Evolutionary conservation across 2,113 vertebrate species (phyloP).

Genomic region (Dissostichus mawsoni): DNA sequence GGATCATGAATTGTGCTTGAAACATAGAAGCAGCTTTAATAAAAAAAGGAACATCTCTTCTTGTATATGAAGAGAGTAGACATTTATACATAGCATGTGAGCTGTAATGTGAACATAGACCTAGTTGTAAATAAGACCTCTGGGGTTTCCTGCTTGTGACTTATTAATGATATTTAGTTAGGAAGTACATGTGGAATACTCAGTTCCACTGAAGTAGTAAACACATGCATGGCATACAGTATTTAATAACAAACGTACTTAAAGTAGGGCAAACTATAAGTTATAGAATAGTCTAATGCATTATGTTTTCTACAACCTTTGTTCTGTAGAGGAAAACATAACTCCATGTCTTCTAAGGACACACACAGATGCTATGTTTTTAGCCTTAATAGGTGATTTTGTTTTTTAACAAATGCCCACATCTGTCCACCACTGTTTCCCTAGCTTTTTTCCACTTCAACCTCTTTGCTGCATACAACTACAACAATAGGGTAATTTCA

Average conservation of each 20-base stretch:
- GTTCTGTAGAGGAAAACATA: neutral
- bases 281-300: neutral
- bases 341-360: neutral
- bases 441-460: neutral
- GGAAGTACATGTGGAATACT: constrained; percentile 5
- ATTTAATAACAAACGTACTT: neutral
- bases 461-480: constrained; percentile 24
- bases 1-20: neutral
- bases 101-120: neutral
- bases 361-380: neutral
- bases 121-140: neutral
- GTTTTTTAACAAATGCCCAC: neutral
- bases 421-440: neutral
- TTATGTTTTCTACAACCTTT: neutral
- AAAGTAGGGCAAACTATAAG: constrained; percentile 23
- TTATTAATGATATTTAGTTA: constrained; percentile 22
- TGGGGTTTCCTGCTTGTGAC: constrained; percentile 8
- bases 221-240: neutral
- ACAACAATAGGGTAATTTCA: constrained; percentile 21
- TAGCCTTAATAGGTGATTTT: neutral
- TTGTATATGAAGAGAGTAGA: neutral
- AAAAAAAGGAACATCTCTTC: neutral
- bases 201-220: constrained; percentile 8
- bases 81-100: neutral
- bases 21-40: neutral